Evolutionary conservation across 2,888 invertebrate species (phyloP), one percentile per base, ranked within the genome.

Genomic region (Stenchaetothrips biformis): DNA sequence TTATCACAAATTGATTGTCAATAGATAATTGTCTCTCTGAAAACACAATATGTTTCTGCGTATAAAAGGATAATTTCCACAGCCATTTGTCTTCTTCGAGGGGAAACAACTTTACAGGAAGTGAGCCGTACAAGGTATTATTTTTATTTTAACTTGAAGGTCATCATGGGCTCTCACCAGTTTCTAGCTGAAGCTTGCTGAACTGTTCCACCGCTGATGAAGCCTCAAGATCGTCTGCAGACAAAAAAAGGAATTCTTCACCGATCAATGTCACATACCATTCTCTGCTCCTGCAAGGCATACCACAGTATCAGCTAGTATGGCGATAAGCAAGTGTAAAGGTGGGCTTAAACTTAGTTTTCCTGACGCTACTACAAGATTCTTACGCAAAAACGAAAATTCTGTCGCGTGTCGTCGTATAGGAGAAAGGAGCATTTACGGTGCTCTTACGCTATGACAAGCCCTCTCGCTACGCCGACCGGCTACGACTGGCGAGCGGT

Each of bases 211-310:
- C 67, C 0, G 67, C 21, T 8, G 67, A 49, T 21, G 16, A 9
- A 1, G 27, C 8, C 21, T 47, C 79, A 7, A 79, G 27, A 25
- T 79, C 79, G 49, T 53, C 59, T 49, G 59, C 49, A 79, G 59
- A 78, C 49, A 78, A 49, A 21, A 79, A 21, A 49, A 79, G 79
- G 11, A 79, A 79, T 49, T 79, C 79, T 78, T 78, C 78, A 78
- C 78, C 27, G 18, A 78, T 49, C 78, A 78, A 48, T 79, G 47
- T 49, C 59, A 79, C 53, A 59, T 25, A 48, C 27, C 27, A 48
- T 79, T 49, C 79, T 37, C 37, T 37, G 37, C 37, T 37, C 37
- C 4, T 2, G 37, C 2, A 4, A 37, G 4, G 37, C 37, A 37
- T 37, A 37, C 37, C 18, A 79, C 67, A 74, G 21, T 25, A 37